Conservation (phyloP, 1,140 invertebrate genomes). For the Stenopsyche tienmushanensis region DNA sequence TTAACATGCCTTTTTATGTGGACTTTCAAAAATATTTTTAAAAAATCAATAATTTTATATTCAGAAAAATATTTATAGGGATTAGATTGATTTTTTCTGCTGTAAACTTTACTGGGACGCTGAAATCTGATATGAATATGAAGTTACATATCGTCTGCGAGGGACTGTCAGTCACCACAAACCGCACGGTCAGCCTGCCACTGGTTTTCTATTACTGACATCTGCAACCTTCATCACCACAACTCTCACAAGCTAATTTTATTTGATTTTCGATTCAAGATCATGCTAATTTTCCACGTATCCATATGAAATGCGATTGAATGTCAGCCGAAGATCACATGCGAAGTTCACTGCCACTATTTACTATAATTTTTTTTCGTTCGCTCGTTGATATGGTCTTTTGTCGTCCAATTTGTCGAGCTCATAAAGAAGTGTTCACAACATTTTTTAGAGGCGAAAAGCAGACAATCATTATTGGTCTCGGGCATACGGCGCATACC, state of each 20-base stretch:
- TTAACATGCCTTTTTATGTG: no score
- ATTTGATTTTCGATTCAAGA: no score
- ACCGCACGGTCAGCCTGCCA: constrained; percentile 28
- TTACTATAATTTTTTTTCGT: not conserved
- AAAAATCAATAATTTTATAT: no score
- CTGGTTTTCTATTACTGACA: constrained; percentile 31
- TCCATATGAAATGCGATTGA: not conserved
- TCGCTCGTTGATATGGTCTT: not conserved
- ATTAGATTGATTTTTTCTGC: no score
- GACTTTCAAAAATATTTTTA: no score
- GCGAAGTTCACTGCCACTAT: not conserved
- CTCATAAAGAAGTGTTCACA: not conserved
- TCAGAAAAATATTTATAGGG: no score
- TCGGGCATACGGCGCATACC: no score
- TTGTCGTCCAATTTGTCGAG: not conserved
- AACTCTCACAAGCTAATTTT: not conserved
- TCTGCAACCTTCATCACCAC: constrained; percentile 11
- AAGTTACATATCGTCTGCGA: constrained; percentile 17
- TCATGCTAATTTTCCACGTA: not conserved
- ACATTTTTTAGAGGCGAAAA: no score
- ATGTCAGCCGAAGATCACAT: not conserved
- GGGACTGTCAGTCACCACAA: constrained; percentile 31
- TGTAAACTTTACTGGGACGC: no score
- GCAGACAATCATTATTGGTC: no score
- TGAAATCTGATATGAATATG: constrained; percentile 26